phyloP scores from a whole-genome alignment of 2,113 vertebrate genomes.

The Neolamprologus fasciatus region DNA sequence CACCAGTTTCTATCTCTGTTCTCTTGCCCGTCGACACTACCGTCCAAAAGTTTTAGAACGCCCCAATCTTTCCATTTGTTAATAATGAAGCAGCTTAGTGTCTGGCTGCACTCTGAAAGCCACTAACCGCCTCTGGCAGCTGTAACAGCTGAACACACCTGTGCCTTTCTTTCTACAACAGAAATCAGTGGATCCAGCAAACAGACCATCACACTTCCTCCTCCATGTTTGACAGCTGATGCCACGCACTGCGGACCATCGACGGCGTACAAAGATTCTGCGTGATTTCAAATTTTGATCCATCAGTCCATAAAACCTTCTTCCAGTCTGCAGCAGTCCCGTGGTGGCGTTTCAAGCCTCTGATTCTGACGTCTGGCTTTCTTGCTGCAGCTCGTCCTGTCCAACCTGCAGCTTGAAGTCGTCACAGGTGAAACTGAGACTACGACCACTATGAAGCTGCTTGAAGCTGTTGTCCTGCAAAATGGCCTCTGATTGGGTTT shows the following conservation, averaged over 20 bases:
- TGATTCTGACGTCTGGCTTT: not conserved
- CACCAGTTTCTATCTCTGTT: not conserved
- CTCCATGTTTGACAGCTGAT: not conserved
- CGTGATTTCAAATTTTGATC: not conserved
- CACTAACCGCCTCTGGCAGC: accelerated
- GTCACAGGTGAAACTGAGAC: accelerated
- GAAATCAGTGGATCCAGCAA: not conserved
- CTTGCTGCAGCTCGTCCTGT: not conserved
- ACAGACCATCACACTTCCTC: accelerated
- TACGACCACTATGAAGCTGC: not conserved
- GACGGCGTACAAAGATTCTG: not conserved
- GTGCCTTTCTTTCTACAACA: accelerated
- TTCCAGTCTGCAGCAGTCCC: not conserved
- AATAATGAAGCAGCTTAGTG: not conserved
- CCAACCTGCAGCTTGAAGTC: not conserved
- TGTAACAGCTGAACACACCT: not conserved
- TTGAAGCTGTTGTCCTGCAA: not conserved
- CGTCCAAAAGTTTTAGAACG: accelerated
- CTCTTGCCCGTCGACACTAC: not conserved
- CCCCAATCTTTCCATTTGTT: not conserved
- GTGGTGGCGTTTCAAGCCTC: not conserved
- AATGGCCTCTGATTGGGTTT: accelerated
- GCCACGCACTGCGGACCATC: not conserved
- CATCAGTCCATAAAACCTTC: not conserved
- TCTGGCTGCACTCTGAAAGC: not conserved